Conservation (phyloP, 2,113 vertebrate genomes). For the Pomatostomus ruficeps region DNA sequence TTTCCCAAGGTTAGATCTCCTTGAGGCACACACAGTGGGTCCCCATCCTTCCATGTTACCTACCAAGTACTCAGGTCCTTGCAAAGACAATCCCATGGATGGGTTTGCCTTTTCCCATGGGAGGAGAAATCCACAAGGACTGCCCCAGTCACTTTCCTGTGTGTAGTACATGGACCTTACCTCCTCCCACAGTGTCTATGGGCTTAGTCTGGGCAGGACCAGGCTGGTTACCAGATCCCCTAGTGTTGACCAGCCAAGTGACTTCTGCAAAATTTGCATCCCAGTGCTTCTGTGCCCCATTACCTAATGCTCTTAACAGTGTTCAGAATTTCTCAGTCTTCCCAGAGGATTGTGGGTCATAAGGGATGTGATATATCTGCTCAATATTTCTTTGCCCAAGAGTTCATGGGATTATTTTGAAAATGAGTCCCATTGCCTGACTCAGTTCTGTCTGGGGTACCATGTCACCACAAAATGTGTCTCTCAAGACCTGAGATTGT, state of each 20-base stretch:
- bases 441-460: not conserved
- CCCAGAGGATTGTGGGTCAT: not conserved
- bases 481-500: not conserved
- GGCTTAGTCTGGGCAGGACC: not conserved
- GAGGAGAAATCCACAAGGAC: too few species aligned
- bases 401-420: not conserved
- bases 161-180: too few species aligned
- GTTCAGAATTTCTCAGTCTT: not conserved
- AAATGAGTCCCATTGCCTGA: not conserved
- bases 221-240: not conserved
- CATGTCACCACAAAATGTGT: not conserved
- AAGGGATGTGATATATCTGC: not conserved
- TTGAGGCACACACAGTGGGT: too few species aligned
- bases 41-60: too few species aligned
- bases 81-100: too few species aligned
- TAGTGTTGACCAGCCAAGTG: not conserved
- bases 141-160: too few species aligned
- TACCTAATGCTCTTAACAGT: not conserved
- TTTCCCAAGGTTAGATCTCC: too few species aligned
- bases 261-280: not conserved
- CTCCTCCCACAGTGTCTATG: not conserved
- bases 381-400: not conserved
- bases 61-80: too few species aligned
- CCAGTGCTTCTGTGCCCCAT: not conserved
- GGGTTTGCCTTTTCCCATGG: too few species aligned